Evolutionary conservation across 2,797 vertebrate species (phyloP).

Genomic region (Galago senegalensis): DNA sequence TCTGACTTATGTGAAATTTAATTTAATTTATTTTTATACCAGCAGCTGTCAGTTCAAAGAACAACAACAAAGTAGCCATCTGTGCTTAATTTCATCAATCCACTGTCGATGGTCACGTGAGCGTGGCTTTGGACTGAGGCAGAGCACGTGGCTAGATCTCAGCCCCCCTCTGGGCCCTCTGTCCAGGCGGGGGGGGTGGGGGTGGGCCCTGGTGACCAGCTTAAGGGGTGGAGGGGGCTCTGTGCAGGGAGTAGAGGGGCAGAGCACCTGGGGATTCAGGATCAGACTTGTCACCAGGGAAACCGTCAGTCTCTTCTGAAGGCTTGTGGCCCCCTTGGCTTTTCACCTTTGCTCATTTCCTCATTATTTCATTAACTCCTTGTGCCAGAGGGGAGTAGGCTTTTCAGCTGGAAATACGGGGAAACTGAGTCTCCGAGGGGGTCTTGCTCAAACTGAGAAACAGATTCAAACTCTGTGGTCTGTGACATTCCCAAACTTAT

Average conservation of each 20-base stretch:
- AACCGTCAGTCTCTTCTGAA: fast-evolving
- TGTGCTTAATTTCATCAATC: slow-evolving; percentile 87
- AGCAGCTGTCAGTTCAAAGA: slow-evolving; percentile 94
- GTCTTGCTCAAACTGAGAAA: fast-evolving
- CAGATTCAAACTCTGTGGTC: not conserved
- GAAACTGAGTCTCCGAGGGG: slow-evolving; percentile 39
- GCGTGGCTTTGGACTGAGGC: slow-evolving; percentile 88
- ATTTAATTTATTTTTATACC: slow-evolving; percentile 94
- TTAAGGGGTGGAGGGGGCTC: not conserved
- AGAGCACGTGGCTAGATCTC: slow-evolving; percentile 87
- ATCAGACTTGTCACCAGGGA: fast-evolving
- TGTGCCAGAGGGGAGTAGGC: not conserved
- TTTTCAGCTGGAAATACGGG: not conserved
- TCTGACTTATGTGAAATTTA: slow-evolving; percentile 92
- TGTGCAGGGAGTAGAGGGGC: fast-evolving
- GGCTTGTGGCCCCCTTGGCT: fast-evolving
- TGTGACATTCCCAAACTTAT: fast-evolving
- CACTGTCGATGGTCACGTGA: slow-evolving; percentile 91
- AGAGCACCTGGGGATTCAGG: fast-evolving
- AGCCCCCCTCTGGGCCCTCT: slow-evolving; percentile 72
- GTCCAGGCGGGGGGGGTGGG: slow-evolving; percentile 43
- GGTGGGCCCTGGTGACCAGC: not conserved
- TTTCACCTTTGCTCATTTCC: fast-evolving
- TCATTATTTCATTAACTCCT: fast-evolving
- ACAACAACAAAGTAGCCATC: slow-evolving; percentile 92